phyloP scores from a whole-genome alignment of 1,140 invertebrate genomes.

The Drosophila kurseongensis region DNA sequence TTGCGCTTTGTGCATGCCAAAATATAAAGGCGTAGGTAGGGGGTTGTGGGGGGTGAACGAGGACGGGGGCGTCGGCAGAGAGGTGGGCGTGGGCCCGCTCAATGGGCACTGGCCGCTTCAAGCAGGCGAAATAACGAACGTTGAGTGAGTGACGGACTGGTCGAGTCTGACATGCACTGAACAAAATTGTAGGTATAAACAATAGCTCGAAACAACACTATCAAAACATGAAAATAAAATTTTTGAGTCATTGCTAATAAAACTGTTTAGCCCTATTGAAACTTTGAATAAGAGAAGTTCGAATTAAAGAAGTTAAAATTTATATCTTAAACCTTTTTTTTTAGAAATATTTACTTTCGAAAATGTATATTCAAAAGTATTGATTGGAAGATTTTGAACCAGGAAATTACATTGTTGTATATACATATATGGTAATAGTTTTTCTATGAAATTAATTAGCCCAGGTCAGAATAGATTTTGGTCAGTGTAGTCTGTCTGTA shows the following conservation, averaged over 20 bases:
- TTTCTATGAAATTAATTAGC: background rate
- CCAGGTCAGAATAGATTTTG: background rate
- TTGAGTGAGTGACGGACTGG: slow-evolving; percentile 58
- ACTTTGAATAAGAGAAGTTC: too few species aligned
- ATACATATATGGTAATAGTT: too few species aligned
- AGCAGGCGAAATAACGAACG: slow-evolving; percentile 25
- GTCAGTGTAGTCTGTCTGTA: slow-evolving; percentile 19
- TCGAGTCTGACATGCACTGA: slow-evolving; percentile 24
- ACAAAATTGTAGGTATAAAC: background rate
- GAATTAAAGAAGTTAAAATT: too few species aligned
- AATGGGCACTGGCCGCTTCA: slow-evolving; percentile 51
- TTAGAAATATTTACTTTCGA: background rate
- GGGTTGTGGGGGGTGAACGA: background rate
- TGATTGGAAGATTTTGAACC: too few species aligned
- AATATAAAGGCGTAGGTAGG: slow-evolving; percentile 48
- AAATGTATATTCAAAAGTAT: too few species aligned
- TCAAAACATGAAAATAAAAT: too few species aligned
- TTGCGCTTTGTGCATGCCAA: slow-evolving; percentile 74
- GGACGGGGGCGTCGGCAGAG: slow-evolving; percentile 18
- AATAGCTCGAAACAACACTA: too few species aligned
- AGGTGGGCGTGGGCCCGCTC: slow-evolving; percentile 43
- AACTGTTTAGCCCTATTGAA: too few species aligned
- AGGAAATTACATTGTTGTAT: too few species aligned
- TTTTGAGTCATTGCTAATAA: too few species aligned
- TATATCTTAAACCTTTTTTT: too few species aligned